phyloP scores from a whole-genome alignment of 1,140 invertebrate species.

The Stenopsyche tienmushanensis region DNA sequence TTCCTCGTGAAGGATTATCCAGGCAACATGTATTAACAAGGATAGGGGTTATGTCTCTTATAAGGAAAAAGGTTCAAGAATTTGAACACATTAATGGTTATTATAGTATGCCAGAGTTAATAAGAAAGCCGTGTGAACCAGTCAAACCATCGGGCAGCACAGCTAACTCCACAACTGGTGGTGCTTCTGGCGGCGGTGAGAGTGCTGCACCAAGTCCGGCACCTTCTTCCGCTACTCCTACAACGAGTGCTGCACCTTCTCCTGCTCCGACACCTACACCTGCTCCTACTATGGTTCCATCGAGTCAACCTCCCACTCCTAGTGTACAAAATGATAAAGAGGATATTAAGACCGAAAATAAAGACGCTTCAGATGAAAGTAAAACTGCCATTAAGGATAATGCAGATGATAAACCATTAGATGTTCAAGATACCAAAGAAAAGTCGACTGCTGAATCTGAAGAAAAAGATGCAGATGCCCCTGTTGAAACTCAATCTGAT shows the following conservation, averaged over 20 bases:
- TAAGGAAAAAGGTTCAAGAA: conserved; percentile 98
- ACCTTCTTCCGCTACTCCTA: conserved; percentile 54
- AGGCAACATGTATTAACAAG: conserved; percentile 97
- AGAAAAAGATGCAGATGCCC: conserved; percentile 26
- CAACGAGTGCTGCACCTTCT: conserved; percentile 51
- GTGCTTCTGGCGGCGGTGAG: conserved; percentile 50
- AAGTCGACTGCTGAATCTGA: conserved; percentile 11
- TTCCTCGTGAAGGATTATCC: conserved; percentile 96
- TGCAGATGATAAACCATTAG: conserved; percentile 22
- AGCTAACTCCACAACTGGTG: conserved; percentile 41
- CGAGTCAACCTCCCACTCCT: conserved; percentile 43
- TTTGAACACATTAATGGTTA: conserved; percentile 98
- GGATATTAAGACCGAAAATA: conserved; percentile 50
- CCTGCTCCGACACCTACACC: conserved; percentile 45
- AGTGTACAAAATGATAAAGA: conserved; percentile 55
- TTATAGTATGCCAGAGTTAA: conserved; percentile 94
- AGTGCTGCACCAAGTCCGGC: conserved; percentile 73
- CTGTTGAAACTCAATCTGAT: conserved; percentile 45
- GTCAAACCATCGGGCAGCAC: conserved; percentile 52
- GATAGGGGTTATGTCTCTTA: conserved; percentile 99
- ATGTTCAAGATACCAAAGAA: conserved; percentile 18
- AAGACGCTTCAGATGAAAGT: conserved; percentile 46
- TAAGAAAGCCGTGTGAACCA: conserved; percentile 76
- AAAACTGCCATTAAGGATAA: conserved; percentile 13
- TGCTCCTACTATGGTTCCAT: conserved; percentile 44